Percentiles rank a stretch among this genome's conserved stretches.
Evolutionary conservation across 35 echinoderm and acorn worm species (phyloP).

Genomic region (Nesometra sesokonis): DNA sequence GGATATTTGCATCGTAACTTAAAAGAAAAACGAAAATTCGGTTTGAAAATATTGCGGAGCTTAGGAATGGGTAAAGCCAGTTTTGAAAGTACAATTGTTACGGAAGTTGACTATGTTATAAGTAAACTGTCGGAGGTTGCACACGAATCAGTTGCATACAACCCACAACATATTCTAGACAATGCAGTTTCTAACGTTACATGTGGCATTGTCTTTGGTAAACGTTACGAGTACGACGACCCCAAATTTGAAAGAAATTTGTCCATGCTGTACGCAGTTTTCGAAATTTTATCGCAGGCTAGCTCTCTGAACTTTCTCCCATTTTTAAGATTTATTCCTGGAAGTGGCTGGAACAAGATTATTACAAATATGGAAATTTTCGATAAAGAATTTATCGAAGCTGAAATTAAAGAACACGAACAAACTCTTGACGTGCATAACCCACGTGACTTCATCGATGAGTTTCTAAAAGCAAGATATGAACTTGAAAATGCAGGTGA

Average conservation of each 20-base stretch:
- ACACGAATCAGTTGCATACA: background rate
- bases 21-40: slow-evolving; percentile 23
- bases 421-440: background rate
- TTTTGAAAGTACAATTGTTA: slow-evolving; percentile 26
- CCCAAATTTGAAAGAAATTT: slow-evolving; percentile 1
- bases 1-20: too few relatives aligned
- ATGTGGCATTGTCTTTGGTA: slow-evolving; percentile 31
- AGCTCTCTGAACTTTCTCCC: too few relatives aligned
- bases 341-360: too few relatives aligned
- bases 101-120: slow-evolving; percentile 18
- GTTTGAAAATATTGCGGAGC: slow-evolving; percentile 18
- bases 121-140: background rate
- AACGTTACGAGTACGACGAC: slow-evolving; percentile 33
- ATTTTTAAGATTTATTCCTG: too few relatives aligned
- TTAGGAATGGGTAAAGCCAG: slow-evolving; percentile 32
- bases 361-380: too few relatives aligned
- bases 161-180: background rate
- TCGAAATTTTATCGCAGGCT: too few relatives aligned
- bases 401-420: slow-evolving; percentile 20
- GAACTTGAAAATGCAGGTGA: background rate
- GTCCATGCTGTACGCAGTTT: too few relatives aligned
- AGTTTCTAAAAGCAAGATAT: slow-evolving; percentile 20
- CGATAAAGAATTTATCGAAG: background rate
- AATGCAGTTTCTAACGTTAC: slow-evolving; percentile 37
- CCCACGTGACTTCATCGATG: too few relatives aligned